These are phyloP conservation scores for Trachelus tabidus DNA, from an alignment of 2,888 invertebrate genomes.

Conservation along the genomic window DNA sequence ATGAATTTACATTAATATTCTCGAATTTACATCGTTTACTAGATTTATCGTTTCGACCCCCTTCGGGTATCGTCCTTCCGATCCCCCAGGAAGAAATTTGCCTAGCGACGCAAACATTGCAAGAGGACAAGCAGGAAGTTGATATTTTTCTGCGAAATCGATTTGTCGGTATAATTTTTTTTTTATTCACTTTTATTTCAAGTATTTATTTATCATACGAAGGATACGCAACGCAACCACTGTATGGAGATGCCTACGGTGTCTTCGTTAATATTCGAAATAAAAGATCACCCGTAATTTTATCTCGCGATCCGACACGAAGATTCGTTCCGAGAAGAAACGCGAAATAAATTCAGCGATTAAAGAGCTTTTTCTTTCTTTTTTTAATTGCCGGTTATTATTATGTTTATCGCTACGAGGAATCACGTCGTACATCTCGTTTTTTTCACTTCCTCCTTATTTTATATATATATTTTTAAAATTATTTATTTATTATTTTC, in stretches of 20 bases:
- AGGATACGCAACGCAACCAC: not conserved
- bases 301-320: not conserved
- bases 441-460: not conserved
- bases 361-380: not conserved
- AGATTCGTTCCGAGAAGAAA: not conserved
- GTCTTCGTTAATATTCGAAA: not conserved
- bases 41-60: conserved; percentile 59
- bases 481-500: not conserved
- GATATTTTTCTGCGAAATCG: not conserved
- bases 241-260: not conserved
- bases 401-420: not conserved
- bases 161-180: not conserved
- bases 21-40: conserved; percentile 56
- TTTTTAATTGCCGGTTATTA: not conserved
- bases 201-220: not conserved
- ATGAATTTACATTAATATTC: conserved; percentile 64
- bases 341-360: not conserved
- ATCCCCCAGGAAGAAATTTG: not conserved
- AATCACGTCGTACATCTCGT: not conserved
- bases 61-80: conserved; percentile 41
- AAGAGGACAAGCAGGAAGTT: not conserved
- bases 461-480: not conserved
- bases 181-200: not conserved
- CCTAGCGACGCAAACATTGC: not conserved
- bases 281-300: not conserved